Evolutionary conservation across 2,888 invertebrate species (phyloP), one percentile per base, ranked within the genome.

Genomic region (Oscheius sp.): DNA sequence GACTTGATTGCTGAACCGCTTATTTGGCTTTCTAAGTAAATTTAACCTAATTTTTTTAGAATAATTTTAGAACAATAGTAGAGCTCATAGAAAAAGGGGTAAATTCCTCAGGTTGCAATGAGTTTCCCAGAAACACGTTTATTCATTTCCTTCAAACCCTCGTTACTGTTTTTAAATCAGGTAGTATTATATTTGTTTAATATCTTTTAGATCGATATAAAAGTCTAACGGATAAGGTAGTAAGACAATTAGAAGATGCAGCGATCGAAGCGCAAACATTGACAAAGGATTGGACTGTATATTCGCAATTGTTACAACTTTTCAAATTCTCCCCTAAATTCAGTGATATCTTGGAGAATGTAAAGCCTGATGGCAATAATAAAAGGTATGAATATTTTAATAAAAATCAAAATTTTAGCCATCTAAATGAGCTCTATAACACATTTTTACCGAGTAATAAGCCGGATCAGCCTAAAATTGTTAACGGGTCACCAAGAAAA

Each of bases 171-270:
- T 62, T 47, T n/a, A 62, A 62, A 33, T 44, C 62, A 12, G 47
- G 62, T 47, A 33, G 49, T 38, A 24, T 26, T 22, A 24, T 6
- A 30, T 24, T 22, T 51, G 20, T n/a, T 36, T 4, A 38, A 20
- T 17, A 8, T 8, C 26, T 8, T 61, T n/a, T 41, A 62, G 62
- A 62, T 8, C 32, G 62, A 2, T 62, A 47, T 36, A 62, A 47
- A 26, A n/a, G 32, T 17, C 33, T 62, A 2, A 47, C 17, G 9
- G 22, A 3, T 24, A 14, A 3, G 20, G 22, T 62, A 1, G 17
- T 22, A 12, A 22, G 30, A 9, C n/a, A 12, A 20, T 30, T 62
- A 1, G 20, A 32, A 4, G 24, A 32, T 17, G 28, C 47, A n/a
- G n/a, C 33, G 2, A n/a, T 62, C 14, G 32, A 44, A 6, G 20